These are phyloP conservation scores for Muscicapa striata DNA, from an alignment of 2,797 vertebrate genomes.

Conservation along the genomic window DNA sequence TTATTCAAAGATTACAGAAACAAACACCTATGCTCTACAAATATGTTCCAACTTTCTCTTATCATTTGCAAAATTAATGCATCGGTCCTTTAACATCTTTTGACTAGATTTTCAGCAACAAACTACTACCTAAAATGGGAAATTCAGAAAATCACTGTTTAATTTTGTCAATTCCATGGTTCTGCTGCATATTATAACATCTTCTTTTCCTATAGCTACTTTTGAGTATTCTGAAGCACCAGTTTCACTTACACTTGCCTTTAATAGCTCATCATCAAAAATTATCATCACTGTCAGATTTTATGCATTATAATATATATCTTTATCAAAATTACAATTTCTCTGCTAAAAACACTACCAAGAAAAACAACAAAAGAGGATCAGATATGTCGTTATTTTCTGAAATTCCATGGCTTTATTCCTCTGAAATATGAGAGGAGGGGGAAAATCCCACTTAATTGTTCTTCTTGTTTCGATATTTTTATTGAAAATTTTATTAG, in stretches of 20 bases:
- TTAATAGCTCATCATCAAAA: not conserved
- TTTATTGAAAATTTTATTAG: not conserved
- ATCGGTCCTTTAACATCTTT: not conserved
- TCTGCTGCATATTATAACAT: not conserved
- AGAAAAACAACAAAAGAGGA: not conserved
- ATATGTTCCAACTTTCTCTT: not conserved
- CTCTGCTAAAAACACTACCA: not conserved
- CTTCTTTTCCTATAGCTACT: not conserved
- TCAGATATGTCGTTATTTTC: not conserved
- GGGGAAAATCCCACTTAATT: not conserved
- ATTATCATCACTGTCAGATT: not conserved
- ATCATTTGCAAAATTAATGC: not conserved
- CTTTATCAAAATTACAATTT: not conserved
- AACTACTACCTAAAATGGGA: not conserved
- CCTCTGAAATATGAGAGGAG: not conserved
- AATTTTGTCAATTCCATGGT: not conserved
- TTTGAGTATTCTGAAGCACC: not conserved
- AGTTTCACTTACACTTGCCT: not conserved
- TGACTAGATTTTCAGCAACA: not conserved
- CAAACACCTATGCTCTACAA: not conserved
- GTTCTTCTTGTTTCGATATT: not conserved
- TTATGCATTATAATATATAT: not conserved
- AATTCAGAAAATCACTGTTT: not conserved
- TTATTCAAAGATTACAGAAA: not conserved
- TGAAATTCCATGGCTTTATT: not conserved